Evolutionary conservation across 2,113 vertebrate genomes (phyloP), one percentile per base, ranked within the genome.

Genomic region (Calypte anna): DNA sequence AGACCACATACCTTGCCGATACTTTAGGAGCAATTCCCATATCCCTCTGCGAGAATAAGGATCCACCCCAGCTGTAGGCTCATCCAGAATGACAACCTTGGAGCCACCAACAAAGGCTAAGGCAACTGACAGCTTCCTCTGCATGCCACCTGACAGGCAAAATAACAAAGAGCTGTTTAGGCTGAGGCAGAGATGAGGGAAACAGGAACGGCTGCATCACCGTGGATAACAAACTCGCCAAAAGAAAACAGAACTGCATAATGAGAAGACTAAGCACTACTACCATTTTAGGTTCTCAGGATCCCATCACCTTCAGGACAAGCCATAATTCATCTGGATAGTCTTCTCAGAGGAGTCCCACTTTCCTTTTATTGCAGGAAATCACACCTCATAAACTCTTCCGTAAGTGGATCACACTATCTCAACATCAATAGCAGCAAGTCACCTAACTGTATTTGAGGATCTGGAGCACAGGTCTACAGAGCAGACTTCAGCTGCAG

Each of bases 71-170:
- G 99, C 99, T 4, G 99, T 99, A 38, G 99, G 99, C 72, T 99
- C 99, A 36, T 99, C 99, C 94, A 99, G 96, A 96, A 99, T 99
- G 76, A 99, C 99, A n/a, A 99, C 99, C 90, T 99, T 99, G n/a
- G 99, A 99, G 33, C 99, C 99, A 3, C 99, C 99, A 0, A 99
- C 99, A 59, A 99, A 99, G 15, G 99, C 99, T 97, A 99, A 97
- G 5, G 99, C 99, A 94, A 99, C 99, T 1, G 99, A 99, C 61
- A 99, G 98, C 76, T 99, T 99, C 91, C 99, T 98, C 96, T 99
- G 99, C 99, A 99, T 99, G 69, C 99, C 99, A 44, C 99, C 99
- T 93, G 93, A 69, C 58, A 98, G 31, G 67, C 15, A 82, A 22
- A 80, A 62, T 28, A 61, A 82, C 8, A 69, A 77, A 80, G 8